Evolutionary conservation across 92 coral and sea anemone species (phyloP), one percentile per base, ranked within the genome.

Genomic region (Diadumene lineata): DNA sequence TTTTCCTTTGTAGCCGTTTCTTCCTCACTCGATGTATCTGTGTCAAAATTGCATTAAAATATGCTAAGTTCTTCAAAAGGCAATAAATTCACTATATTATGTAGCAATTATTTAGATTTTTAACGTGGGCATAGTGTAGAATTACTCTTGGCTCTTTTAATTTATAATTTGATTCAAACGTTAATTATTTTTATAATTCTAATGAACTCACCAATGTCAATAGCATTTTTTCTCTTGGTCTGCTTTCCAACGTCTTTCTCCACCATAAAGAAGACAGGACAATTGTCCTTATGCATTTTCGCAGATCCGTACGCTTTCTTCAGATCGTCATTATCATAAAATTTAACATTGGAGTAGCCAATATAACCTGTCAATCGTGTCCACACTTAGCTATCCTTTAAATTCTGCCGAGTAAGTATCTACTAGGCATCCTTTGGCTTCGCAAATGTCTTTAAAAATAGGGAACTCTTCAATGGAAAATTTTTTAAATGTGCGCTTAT

Each of bases 401-500:
- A 62, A 62, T 10, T 62, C 67, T 22, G 23, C n/a, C 28, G 19
- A 17, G n/a, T 62, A 62, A 31, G 67, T 62, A n/a, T 22, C 31
- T 17, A 62, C 10, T 0, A 66, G 44, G 22, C 72, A 31, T 11
- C 11, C 1, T 66, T 33, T 66, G 0, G 26, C 50, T 9, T 66
- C 72, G 19, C 19, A 11, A 8, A 66, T 29, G 0, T 66, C 53
- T 66, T 66, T 66, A 19, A 66, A 32, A 32, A 33, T 19, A 3
- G 72, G 72, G 25, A 31, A 66, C 23, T 34, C 53, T 66, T 28
- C 72, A 11, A 66, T 34, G 3, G 56, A 31, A 34, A 66, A 66
- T 7, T 66, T 66, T 21, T 66, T 31, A 43, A 66, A 66, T 31
- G 72, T 66, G 27, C 72, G 50, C 22, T 34, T 66, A 25, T 66